Percentiles rank a stretch among this genome's conserved stretches.
Evolutionary conservation across 2,113 vertebrate genomes (phyloP).

Genomic region (Pimephales promelas): DNA sequence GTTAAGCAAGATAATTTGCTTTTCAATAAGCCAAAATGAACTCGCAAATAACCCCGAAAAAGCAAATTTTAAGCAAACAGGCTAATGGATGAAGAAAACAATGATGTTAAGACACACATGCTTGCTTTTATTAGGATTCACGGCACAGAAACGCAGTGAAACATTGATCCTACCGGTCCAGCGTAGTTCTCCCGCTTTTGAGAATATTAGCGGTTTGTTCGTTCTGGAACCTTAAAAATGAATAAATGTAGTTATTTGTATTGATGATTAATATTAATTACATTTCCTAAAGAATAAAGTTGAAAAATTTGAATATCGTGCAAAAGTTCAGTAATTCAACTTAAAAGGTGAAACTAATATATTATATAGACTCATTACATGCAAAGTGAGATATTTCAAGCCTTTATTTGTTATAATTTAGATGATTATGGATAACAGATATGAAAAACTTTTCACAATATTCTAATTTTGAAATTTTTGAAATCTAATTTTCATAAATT

Average conservation of each 20-base stretch:
- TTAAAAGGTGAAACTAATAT: too few species aligned
- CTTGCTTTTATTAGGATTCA: neutral
- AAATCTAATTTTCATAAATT: too few species aligned
- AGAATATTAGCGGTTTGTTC: conserved; percentile 81
- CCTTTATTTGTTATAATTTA: too few species aligned
- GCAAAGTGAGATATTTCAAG: too few species aligned
- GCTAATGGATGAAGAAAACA: too few species aligned
- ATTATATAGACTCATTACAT: too few species aligned
- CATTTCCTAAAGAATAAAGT: too few species aligned
- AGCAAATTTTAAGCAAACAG: neutral
- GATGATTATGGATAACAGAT: too few species aligned
- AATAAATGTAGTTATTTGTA: conserved; percentile 39
- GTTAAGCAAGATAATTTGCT: neutral
- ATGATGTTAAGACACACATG: neutral
- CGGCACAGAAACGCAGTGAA: neutral
- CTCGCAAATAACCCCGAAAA: neutral
- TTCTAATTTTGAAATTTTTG: too few species aligned
- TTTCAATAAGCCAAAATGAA: neutral
- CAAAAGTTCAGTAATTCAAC: too few species aligned
- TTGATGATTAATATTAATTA: neutral
- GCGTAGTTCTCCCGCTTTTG: conserved; percentile 82
- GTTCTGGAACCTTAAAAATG: conserved; percentile 79
- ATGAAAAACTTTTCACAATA: too few species aligned
- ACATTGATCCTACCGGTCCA: conserved; percentile 76
- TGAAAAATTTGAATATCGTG: too few species aligned